Evolutionary conservation across 1,140 invertebrate genomes (phyloP).

Genomic region (Drosophila grimshawi): DNA sequence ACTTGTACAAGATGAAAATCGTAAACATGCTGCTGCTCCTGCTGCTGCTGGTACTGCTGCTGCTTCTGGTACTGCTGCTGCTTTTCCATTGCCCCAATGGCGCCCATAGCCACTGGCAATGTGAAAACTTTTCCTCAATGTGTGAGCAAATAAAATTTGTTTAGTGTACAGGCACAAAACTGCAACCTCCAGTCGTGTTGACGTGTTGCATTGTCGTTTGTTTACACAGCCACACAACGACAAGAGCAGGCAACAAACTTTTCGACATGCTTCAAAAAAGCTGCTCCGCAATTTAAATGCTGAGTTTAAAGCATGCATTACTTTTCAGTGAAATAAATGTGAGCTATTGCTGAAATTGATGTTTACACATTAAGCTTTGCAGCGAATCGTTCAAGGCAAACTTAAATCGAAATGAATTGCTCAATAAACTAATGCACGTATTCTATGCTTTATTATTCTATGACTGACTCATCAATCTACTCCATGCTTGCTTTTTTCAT

Average conservation of each 20-base stretch:
- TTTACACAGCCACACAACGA: slow-evolving; percentile 46
- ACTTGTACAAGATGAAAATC: slow-evolving; percentile 77
- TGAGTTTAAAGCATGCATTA: slow-evolving; percentile 12
- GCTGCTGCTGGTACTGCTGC: not conserved
- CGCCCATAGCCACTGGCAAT: slow-evolving; percentile 34
- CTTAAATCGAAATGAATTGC: slow-evolving; percentile 1
- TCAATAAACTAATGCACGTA: slow-evolving; percentile 40
- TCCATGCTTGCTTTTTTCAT: slow-evolving; percentile 21
- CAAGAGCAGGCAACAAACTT: slow-evolving; percentile 46
- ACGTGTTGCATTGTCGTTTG: slow-evolving; percentile 48
- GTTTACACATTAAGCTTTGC: not conserved
- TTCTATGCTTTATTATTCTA: slow-evolving; percentile 28
- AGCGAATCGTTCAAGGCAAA: not conserved
- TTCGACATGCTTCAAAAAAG: slow-evolving; percentile 20
- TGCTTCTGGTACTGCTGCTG: not conserved
- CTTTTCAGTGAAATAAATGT: not conserved
- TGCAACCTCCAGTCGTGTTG: slow-evolving; percentile 48
- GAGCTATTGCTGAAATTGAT: not conserved
- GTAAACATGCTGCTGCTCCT: slow-evolving; percentile 61
- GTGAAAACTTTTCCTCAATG: slow-evolving; percentile 42
- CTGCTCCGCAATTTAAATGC: not conserved
- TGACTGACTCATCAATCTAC: slow-evolving; percentile 40
- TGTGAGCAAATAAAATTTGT: slow-evolving; percentile 55
- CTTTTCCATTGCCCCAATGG: slow-evolving; percentile 22
- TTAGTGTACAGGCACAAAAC: slow-evolving; percentile 44